Conservation (phyloP, 2,113 vertebrate genomes). For the Sebastes schlegelii region DNA sequence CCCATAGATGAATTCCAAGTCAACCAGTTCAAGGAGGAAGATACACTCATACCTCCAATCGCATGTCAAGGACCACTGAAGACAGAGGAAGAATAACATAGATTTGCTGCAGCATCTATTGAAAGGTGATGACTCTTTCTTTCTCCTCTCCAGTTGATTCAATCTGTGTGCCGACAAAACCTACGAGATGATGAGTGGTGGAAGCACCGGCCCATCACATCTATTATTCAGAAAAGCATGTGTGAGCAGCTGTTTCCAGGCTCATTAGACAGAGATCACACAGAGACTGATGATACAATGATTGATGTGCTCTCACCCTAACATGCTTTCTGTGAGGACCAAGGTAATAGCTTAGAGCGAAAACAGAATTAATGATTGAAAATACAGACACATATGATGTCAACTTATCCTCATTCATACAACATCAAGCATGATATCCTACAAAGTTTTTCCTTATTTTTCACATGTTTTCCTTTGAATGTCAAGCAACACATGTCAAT, state of each 20-base stretch:
- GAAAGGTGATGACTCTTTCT: constrained; percentile 15
- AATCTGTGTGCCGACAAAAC: constrained; percentile 2
- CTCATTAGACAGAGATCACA: constrained; percentile 76
- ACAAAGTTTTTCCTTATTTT: too few relatives aligned
- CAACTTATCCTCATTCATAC: too few relatives aligned
- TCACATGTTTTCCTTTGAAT: too few relatives aligned
- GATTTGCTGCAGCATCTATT: background rate
- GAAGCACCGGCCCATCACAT: constrained; percentile 58
- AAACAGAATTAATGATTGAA: constrained; percentile 29
- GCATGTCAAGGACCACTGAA: background rate
- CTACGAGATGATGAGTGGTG: constrained; percentile 51
- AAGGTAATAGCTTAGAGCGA: constrained; percentile 33
- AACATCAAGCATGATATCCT: too few relatives aligned
- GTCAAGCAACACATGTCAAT: too few relatives aligned
- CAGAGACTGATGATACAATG: constrained; percentile 60
- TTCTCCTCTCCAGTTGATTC: constrained; percentile 21
- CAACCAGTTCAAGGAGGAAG: background rate
- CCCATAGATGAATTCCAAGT: background rate
- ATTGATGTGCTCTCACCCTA: constrained; percentile 56
- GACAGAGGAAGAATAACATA: background rate
- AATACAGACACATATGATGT: background rate
- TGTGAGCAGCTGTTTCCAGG: constrained; percentile 73
- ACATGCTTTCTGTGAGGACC: constrained; percentile 46
- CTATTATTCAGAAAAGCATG: constrained; percentile 79
- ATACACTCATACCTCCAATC: background rate